Base-by-base conservation (phyloP, 2,113 vertebrate genomes). In the Pedionomus torquatus region DNA sequence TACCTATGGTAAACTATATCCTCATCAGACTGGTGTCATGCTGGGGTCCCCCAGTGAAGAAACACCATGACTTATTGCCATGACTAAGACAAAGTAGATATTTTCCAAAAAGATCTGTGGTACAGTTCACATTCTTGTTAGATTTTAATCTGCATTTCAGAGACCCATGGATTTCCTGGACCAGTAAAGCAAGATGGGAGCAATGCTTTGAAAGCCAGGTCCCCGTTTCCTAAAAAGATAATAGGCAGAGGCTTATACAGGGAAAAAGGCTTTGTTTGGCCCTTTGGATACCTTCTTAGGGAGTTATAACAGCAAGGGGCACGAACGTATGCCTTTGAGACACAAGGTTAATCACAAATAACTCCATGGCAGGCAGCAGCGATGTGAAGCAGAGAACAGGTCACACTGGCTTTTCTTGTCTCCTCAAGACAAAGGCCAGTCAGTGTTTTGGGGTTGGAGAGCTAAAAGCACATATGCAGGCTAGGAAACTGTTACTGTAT, bases 301-400 rank as follows among this genome's bases (percentile, higher is more conserved):
- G 4, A 17, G 61, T 4, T 48, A 6, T 35, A 48, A 57, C 3
- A 39, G 8, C 31, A 54, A 87, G 35, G 28, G 15, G 1, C 14
- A 2, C 0, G 1, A 12, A 25, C 0, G 1, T 14, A 25, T 33
- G 13, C 2, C 16, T 20, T 51, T 51, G 24, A 60, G 35, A 72
- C 19, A 55, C 1, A 4, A 14, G 5, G 20, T 25, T 9, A 65
- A 64, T 77, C 33, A 64, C 14, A 91, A 54, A 24, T 44, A 54
- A 21, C 8, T 77, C 28, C n/a, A 33, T 4, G 43, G 9, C 13
- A 65, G 17, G 4, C 55, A 55, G 2, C 16, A 74, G 15, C 0
- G 7, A 20, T 11, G 8, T 16, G 18, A 83, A 61, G 10, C 5
- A 58, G 10, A 74, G 5, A 43, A 48, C 0, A 3, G 21, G 6